These are phyloP conservation scores for Phymorhynchus buccinoides DNA, from an alignment of 1,140 invertebrate species.

Conservation along the genomic window DNA sequence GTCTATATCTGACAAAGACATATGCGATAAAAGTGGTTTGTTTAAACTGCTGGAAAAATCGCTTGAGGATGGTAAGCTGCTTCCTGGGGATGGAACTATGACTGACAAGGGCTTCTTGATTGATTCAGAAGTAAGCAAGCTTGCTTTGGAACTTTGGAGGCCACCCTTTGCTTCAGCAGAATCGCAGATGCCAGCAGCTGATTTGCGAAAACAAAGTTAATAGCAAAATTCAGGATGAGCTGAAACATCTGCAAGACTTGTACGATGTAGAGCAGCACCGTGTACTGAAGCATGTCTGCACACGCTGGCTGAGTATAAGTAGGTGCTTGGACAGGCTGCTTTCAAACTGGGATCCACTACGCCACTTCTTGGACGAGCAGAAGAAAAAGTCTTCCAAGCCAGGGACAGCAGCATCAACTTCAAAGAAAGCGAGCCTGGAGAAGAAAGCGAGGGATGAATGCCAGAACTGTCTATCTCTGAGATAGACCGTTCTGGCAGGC, in stretches of 20 bases:
- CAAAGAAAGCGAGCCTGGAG: too few species aligned
- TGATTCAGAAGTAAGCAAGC: too few species aligned
- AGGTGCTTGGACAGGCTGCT: slow-evolving; percentile 44
- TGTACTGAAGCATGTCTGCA: slow-evolving; percentile 52
- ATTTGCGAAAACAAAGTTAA: slow-evolving; percentile 32
- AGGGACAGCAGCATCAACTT: not conserved
- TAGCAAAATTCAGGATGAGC: slow-evolving; percentile 29
- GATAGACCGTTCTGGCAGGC: too few species aligned
- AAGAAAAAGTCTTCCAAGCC: not conserved
- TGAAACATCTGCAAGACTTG: slow-evolving; percentile 40
- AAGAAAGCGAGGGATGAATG: too few species aligned
- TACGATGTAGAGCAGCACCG: slow-evolving; percentile 46
- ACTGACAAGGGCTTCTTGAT: not conserved
- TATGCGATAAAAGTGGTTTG: too few species aligned
- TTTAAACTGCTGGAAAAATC: not conserved
- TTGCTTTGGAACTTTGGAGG: too few species aligned
- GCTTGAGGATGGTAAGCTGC: not conserved
- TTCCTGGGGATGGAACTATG: not conserved
- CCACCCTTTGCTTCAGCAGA: not conserved
- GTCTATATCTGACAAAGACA: too few species aligned
- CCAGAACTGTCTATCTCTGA: too few species aligned
- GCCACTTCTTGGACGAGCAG: slow-evolving; percentile 41
- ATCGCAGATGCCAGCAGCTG: too few species aligned
- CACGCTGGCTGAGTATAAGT: slow-evolving; percentile 55
- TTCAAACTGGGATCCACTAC: slow-evolving; percentile 46